Evolutionary conservation across 1,140 invertebrate species (phyloP), one percentile per base, ranked within the genome.

Genomic region (Armadillidium nasatum): DNA sequence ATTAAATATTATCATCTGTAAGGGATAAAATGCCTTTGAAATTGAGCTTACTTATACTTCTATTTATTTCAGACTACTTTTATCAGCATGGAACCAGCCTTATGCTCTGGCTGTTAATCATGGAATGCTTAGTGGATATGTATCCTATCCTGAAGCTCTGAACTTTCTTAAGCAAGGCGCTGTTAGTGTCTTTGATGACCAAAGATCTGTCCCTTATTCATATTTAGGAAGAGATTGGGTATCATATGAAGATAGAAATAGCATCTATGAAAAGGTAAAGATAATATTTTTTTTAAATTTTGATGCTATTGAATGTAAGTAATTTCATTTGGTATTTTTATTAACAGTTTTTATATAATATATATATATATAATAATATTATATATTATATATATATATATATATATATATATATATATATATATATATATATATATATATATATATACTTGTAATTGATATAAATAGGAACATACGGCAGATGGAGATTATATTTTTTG

Each of bases 171-270:
- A 83, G 0, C 85, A 85, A 77, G 85, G 86, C 11, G 87, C 88
- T 0, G 82, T 82, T 10, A 83, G 86, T 7, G 84, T 88, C 15
- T 91, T 89, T 82, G 91, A 94, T 81, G 82, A 87, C 9, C 87
- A 90, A 33, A 90, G 89, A 21, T 86, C 87, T 79, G 93, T 93
- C 19, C 94, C 94, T 1, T 97, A 94, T 86, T 86, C 91, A 6
- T 91, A 89, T 74, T 88, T 88, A 69, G 85, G 87, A 46, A 85
- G 86, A 7, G 92, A 96, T 83, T 98, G 95, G 95, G 89, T 96
- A 69, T 94, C 94, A 0, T 97, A 91, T 84, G 95, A 97, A 79
- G 89, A 94, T 83, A 84, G 87, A 4, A 83, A 86, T 46, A 97
- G 94, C 84, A 85, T 94, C 0, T 86, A 83, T 73, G 88, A 88